Conservation (phyloP, 2,113 vertebrate species). For the Crocuta crocuta region DNA sequence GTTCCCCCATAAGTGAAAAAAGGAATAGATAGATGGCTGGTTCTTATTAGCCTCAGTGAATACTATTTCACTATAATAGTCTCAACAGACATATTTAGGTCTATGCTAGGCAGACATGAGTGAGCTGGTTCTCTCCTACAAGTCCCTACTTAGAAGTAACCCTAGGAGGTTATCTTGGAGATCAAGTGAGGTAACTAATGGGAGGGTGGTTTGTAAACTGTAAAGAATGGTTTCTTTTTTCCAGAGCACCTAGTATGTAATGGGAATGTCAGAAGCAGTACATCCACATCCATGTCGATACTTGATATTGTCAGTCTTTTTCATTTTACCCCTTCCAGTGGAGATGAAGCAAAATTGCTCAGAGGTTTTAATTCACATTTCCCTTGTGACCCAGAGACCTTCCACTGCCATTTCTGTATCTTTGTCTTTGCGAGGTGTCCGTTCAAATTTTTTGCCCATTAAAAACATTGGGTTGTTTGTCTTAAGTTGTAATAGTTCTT, state of each 20-base stretch:
- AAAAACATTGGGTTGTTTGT: not conserved
- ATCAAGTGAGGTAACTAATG: not conserved
- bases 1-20: not conserved
- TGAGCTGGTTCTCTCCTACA: not conserved
- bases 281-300: not conserved
- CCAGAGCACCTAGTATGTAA: not conserved
- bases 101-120: not conserved
- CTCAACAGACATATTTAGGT: not conserved
- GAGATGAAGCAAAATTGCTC: not conserved
- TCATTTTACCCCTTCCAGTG: not conserved
- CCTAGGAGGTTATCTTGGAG: not conserved
- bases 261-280: not conserved
- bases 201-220: not conserved
- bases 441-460: conserved; percentile 6
- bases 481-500: not conserved
- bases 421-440: not conserved
- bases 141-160: not conserved
- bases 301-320: not conserved
- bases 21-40: not conserved
- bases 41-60: not conserved
- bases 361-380: not conserved
- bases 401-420: not conserved
- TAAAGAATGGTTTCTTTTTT: not conserved
- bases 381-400: not conserved
- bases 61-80: not conserved